A percentile compares a stretch with the other conserved stretches of the same genome.
phyloP scores from a whole-genome alignment of 2,797 vertebrate species.

The Anas capensis region DNA sequence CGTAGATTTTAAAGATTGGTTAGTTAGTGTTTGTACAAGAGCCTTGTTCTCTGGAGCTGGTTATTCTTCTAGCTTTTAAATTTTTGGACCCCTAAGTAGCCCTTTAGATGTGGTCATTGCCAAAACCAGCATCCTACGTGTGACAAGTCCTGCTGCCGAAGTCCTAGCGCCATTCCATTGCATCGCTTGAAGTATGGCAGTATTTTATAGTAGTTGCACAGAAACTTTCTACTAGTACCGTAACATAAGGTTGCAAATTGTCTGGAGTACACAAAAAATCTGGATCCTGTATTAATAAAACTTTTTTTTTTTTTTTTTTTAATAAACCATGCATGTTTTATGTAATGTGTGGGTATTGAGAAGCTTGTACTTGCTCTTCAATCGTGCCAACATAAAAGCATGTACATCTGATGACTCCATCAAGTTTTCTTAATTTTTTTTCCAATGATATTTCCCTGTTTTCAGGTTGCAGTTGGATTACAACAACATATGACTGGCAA shows the following conservation, averaged over 20 bases:
- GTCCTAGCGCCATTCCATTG: fast-evolving
- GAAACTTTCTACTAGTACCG: neutral
- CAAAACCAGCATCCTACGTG: neutral
- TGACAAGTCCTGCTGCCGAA: neutral
- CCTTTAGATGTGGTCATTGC: fast-evolving
- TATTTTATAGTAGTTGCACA: neutral
- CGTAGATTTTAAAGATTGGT: fast-evolving
- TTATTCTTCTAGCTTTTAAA: neutral
- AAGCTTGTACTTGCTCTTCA: neutral
- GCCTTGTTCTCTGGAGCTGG: neutral
- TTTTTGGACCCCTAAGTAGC: fast-evolving
- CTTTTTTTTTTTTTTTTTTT: neutral
- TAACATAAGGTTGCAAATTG: neutral
- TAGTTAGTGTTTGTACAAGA: fast-evolving
- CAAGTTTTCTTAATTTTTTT: neutral
- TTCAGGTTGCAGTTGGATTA: neutral
- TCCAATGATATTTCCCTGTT: neutral
- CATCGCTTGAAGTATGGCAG: neutral
- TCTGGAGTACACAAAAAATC: fast-evolving
- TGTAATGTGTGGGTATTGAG: fast-evolving
- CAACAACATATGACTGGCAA: neutral
- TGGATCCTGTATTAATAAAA: neutral
- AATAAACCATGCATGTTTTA: fast-evolving
- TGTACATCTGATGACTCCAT: neutral
- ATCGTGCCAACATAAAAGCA: fast-evolving